These are phyloP conservation scores for Gerris buenoi DNA, from an alignment of 1,140 invertebrate species.

Conservation along the genomic window DNA sequence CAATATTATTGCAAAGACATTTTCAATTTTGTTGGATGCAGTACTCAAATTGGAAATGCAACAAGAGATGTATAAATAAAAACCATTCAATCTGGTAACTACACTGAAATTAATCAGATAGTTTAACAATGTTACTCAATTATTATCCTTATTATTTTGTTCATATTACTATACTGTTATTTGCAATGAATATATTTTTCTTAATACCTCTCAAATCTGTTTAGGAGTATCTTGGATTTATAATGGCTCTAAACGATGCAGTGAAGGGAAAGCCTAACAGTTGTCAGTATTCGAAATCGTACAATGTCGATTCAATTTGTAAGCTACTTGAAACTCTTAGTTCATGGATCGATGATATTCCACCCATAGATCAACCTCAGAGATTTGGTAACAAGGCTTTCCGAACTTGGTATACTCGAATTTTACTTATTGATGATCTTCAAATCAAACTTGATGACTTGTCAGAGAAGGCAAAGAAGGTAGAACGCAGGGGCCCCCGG, in stretches of 20 bases:
- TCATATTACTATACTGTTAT: neutral
- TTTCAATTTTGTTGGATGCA: neutral
- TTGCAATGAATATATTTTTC: too few relatives aligned
- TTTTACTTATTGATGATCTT: too few relatives aligned
- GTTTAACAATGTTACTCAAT: neutral
- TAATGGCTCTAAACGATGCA: constrained; percentile 68
- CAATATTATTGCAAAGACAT: too few relatives aligned
- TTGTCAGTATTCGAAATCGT: constrained; percentile 44
- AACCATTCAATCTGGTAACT: neutral
- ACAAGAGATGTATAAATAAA: neutral
- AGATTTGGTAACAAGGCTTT: constrained; percentile 94
- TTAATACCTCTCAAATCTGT: too few relatives aligned
- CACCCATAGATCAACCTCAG: constrained; percentile 84
- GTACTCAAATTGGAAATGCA: neutral
- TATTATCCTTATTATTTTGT: neutral
- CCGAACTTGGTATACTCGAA: constrained; percentile 61
- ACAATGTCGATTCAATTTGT: constrained; percentile 44
- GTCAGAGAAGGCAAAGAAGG: too few relatives aligned
- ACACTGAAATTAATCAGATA: neutral
- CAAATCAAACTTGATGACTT: too few relatives aligned
- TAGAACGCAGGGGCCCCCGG: too few relatives aligned
- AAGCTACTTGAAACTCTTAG: constrained; percentile 56
- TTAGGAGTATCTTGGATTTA: constrained; percentile 70
- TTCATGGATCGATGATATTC: constrained; percentile 64
- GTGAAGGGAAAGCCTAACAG: constrained; percentile 61